Base-by-base conservation (phyloP, 2,797 vertebrate genomes). In the Acrossocheilus fasciatus region DNA sequence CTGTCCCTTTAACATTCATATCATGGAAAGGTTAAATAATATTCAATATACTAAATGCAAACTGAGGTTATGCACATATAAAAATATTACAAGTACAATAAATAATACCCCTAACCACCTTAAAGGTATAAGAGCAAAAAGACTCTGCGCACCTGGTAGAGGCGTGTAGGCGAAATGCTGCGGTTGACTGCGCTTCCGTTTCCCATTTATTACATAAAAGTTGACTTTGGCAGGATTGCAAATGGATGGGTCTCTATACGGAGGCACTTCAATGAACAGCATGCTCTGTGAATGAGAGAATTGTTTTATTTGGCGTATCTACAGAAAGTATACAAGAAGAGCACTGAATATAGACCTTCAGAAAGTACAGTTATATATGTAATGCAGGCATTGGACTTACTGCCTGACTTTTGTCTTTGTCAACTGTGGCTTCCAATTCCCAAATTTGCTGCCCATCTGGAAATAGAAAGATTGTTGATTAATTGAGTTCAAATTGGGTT, bases 371-470 rank as follows among this genome's bases (percentile, higher is more conserved):
- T 9, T 4, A 15, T 34, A 41, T 1, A 77, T n/a, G 4, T 30
- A 68, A 23, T 45, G 57, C 6, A 23, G 11, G 3, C 1, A 5
- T 17, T 68, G 30, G 78, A 97, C 98, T 94, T 95, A 99, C 98
- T 66, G 97, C 95, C 89, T 99, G 98, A 93, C 98, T 99, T 94
- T 99, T 99, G 88, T 99, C 98, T 94, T 99, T 99, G 94, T 99
- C 98, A 91, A 99, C 97, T 0, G 97, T 98, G n/a, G 98, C 98
- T 89, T 99, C 98, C 95, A 97, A 96, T 92, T 99, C 98, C 98
- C 98, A 99, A 89, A 98, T 96, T 87, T 99, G 98, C 93, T 98
- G 97, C 43, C 98, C 98, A 92, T 99, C 98, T 99, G 91, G 18
- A 86, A 81, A 86, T 6, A 92, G 5, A 87, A 57, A 86, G 23